A percentile compares a stretch with the other conserved stretches of the same genome.
These are phyloP conservation scores for Reinhardtius hippoglossoides DNA, from an alignment of 2,113 vertebrate species.

Conservation along the genomic window DNA sequence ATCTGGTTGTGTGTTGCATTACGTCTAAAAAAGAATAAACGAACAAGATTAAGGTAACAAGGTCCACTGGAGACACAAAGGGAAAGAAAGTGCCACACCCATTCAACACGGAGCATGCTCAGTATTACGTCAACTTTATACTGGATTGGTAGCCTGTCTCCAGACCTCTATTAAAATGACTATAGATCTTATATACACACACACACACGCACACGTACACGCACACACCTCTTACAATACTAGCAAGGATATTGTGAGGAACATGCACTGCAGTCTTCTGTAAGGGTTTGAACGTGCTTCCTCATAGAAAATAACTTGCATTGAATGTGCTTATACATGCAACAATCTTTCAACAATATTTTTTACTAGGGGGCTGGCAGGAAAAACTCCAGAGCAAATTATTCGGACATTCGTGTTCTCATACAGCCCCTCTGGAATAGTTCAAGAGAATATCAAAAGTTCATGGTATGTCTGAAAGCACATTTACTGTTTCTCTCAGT, in stretches of 20 bases:
- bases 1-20: neutral
- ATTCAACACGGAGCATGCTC: constrained; percentile 66
- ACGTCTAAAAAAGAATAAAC: neutral
- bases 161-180: constrained; percentile 49
- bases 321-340: no score
- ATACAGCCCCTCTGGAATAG: no score
- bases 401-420: no score
- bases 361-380: no score
- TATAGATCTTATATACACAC: neutral
- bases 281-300: no score
- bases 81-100: constrained; percentile 59
- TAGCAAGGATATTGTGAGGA: neutral
- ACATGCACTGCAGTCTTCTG: neutral
- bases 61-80: constrained; percentile 32
- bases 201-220: neutral
- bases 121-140: constrained; percentile 67
- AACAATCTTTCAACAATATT: no score
- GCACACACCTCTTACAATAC: neutral
- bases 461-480: no score
- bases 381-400: no score
- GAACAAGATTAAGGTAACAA: neutral
- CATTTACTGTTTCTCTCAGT: no score
- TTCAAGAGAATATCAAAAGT: no score
- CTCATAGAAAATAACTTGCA: no score
- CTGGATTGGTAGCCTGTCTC: constrained; percentile 32